Base-by-base conservation (phyloP, 2,888 invertebrate species). In the Diadegma fenestrale region DNA sequence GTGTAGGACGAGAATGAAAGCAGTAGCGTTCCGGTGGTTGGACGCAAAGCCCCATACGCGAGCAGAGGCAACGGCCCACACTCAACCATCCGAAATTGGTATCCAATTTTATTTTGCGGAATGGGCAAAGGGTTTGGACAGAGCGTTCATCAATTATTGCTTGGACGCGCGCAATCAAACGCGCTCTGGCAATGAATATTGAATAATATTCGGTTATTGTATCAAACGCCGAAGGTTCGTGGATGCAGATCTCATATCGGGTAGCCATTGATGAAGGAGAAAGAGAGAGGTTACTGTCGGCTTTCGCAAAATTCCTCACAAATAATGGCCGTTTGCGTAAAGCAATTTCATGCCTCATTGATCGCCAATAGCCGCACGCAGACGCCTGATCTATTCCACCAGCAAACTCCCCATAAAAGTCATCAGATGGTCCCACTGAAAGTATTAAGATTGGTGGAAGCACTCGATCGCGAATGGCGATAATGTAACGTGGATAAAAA, bases 341-440 rank as follows among this genome's bases (percentile, higher is more conserved):
- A 91, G 91, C 91, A 91, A 91, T 90, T 91, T 91, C 90, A 87
- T 88, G 89, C 90, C 87, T 90, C 91, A 90, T 90, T 90, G 91
- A 87, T 87, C 84, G 86, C 84, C 87, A 90, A 91, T 71, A 64
- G 63, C 79, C 37, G n/a, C 68, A 78, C 48, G 45, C 30, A 26
- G 48, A 68, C 45, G 6, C 64, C 30, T 4, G 12, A 14, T 8
- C 33, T 33, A 45, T 45, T 78, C 41, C 48, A 17, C 75, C 17
- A 69, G 26, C 45, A 4, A 37, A 5, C 73, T 33, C 58, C 12
- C 19, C 22, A 17, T 30, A 68, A 58, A 75, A 58, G 43, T 73
- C 54, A 45, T 37, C 61, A 12, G 22, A 51, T 41, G 37, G 26
- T 37, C 19, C 41, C 14, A 8, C 19, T n/a, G 51, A 45, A 63